Conservation (phyloP, 2,888 invertebrate genomes). For the Pardosa pseudoannulata region DNA sequence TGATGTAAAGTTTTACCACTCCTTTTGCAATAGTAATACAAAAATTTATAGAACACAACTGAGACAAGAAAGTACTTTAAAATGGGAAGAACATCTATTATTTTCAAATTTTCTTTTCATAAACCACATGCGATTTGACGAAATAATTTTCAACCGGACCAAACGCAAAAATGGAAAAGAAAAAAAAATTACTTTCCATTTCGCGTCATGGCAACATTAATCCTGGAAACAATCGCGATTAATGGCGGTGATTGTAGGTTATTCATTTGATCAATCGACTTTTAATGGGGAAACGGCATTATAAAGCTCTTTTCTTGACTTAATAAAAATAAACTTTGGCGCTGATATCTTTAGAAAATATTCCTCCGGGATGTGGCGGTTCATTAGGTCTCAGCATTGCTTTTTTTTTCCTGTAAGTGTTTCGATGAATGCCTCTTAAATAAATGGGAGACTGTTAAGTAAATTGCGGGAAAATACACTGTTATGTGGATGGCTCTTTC, state of each 20-base stretch:
- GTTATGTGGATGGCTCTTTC: no score
- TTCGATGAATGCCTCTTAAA: neutral
- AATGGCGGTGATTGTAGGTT: neutral
- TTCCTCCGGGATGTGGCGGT: neutral
- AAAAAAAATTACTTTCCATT: no score
- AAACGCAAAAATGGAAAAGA: no score
- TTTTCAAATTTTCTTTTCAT: no score
- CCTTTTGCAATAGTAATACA: no score
- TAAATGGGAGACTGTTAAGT: neutral
- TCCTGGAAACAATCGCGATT: neutral
- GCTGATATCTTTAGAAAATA: neutral
- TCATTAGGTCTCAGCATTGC: neutral
- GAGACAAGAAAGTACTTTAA: no score
- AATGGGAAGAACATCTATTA: no score
- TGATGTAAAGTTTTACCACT: no score
- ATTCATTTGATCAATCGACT: constrained; percentile 1
- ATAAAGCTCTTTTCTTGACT: neutral
- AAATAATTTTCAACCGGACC: no score
- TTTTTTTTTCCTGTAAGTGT: neutral
- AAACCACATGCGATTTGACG: no score
- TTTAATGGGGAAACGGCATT: neutral
- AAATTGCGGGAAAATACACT: constrained; percentile 1
- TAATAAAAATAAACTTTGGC: neutral
- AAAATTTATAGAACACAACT: no score
- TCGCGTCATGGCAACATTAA: no score